Evolutionary conservation across 2,888 invertebrate genomes (phyloP), one percentile per base, ranked within the genome.

Genomic region (Tineola bisselliella): DNA sequence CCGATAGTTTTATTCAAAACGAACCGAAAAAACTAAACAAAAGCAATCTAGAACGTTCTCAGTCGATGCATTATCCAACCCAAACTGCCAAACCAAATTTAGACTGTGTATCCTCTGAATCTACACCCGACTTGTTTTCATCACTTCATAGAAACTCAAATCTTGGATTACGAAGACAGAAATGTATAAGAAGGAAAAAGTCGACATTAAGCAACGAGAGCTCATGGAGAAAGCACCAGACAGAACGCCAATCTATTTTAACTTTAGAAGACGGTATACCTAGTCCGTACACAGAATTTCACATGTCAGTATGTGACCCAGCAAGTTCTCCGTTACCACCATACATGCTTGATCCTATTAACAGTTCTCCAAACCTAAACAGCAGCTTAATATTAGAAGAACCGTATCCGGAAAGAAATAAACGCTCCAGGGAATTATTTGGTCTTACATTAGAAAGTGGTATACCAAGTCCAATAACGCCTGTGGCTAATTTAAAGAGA

Each of bases 181-280:
- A 80, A 65, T 90, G 90, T 66, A 88, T 90, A 13, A 76, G 90
- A 2, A 80, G 89, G 63, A 87, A 89, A 65, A 88, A 87, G 64
- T 84, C 83, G 1, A 83, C 81, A 12, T 75, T 79, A 0, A 84
- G 84, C 62, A 83, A 80, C 31, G 84, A 84, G 59, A 84, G 81
- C 62, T 68, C 74, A 56, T 76, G 74, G 68, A 78, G 74, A 64
- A 71, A 68, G 13, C 76, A 73, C 64, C 70, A 68, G 61, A 58
- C 60, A 8, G 72, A 75, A 61, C 62, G 67, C 1, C 81, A 80
- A 68, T 73, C 75, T 6, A 70, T 81, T 15, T 71, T 82, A 1
- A 82, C 87, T 0, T 68, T 86, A 44, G 81, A 87, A 69, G 79
- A 83, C 64, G 84, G 80, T 11, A 74, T 88, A 62, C 87, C 88